A percentile compares a stretch with the other conserved stretches of the same genome.
These are phyloP conservation scores for Meteorus colon DNA, from an alignment of 2,888 invertebrate genomes.

Conservation along the genomic window DNA sequence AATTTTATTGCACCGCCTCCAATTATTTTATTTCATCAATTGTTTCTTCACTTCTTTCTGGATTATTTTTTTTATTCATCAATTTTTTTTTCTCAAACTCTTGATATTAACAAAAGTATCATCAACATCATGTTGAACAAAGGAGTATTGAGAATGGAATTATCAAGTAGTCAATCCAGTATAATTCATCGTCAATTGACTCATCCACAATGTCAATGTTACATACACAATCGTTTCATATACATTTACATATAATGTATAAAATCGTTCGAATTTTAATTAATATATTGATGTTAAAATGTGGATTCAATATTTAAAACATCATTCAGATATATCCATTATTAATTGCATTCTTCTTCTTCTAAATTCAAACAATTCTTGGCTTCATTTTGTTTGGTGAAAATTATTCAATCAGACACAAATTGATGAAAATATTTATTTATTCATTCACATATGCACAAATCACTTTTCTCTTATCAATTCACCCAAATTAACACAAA, in stretches of 20 bases:
- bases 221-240: background rate
- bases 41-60: background rate
- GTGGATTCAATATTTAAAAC: background rate
- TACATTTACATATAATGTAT: background rate
- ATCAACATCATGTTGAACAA: background rate
- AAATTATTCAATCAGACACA: background rate
- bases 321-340: constrained; percentile 5
- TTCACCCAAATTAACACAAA: background rate
- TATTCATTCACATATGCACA: background rate
- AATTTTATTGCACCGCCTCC: background rate
- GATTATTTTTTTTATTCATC: background rate
- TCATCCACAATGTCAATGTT: constrained; percentile 14
- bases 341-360: background rate
- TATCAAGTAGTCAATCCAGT: constrained; percentile 2
- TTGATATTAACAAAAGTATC: background rate
- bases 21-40: background rate
- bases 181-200: constrained; percentile 8
- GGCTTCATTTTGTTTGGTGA: background rate
- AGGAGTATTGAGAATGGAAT: background rate
- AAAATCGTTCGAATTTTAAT: background rate
- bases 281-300: background rate
- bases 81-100: background rate
- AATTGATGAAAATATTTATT: background rate
- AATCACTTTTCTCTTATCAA: constrained; percentile 1
- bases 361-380: background rate